Evolutionary conservation across 1,140 invertebrate genomes (phyloP).

Genomic region (Hesperophylax magnus): DNA sequence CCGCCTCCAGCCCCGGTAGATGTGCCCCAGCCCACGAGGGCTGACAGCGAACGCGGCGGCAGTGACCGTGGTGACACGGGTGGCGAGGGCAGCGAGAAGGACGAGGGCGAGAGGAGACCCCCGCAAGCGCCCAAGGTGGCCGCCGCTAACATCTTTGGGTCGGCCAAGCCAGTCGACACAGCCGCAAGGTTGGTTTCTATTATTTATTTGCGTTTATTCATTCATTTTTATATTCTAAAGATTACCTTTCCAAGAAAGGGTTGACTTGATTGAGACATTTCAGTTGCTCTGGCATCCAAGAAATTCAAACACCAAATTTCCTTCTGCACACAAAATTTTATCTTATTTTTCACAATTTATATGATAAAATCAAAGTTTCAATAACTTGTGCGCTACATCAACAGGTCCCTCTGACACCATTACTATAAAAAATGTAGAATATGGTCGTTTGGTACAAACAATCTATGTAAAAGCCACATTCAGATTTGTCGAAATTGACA

Average conservation of each 20-base stretch:
- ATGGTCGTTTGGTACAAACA: slow-evolving; percentile 55
- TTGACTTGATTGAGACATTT: no score
- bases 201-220: neutral
- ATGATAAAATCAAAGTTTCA: slow-evolving; percentile 28
- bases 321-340: slow-evolving; percentile 21
- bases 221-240: no score
- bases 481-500: no score
- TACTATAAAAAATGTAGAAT: slow-evolving; percentile 14
- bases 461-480: neutral
- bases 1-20: slow-evolving; percentile 49
- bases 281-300: no score
- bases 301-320: no score
- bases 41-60: slow-evolving; percentile 1
- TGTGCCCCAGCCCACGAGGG: slow-evolving; percentile 50
- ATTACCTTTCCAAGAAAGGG: no score
- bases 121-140: slow-evolving; percentile 66
- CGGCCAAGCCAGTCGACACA: slow-evolving; percentile 95
- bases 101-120: slow-evolving; percentile 28
- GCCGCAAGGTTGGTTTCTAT: slow-evolving; percentile 74
- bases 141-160: slow-evolving; percentile 87
- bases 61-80: slow-evolving; percentile 24
- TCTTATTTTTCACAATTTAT: slow-evolving; percentile 35
- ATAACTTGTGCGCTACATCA: slow-evolving; percentile 46
- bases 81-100: slow-evolving; percentile 25
- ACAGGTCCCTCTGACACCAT: slow-evolving; percentile 54